These are phyloP conservation scores for Orthosia gracilis DNA, from an alignment of 2,888 invertebrate genomes.

Conservation along the genomic window DNA sequence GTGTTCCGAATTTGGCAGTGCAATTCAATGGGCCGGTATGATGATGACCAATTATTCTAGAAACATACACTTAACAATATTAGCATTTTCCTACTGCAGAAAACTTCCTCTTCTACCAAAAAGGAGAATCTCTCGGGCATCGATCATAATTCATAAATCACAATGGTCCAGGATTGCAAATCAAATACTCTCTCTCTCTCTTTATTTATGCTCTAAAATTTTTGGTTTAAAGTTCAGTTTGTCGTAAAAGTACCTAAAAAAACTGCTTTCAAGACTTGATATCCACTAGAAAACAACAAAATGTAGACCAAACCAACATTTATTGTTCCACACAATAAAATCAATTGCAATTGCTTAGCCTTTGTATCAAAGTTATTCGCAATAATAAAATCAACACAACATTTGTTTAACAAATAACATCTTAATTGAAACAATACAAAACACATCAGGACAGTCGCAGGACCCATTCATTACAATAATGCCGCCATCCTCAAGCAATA, in stretches of 20 bases:
- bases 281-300: too few relatives aligned
- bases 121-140: too few relatives aligned
- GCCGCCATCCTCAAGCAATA: too few relatives aligned
- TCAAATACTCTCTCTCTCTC: too few relatives aligned
- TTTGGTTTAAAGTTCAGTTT: too few relatives aligned
- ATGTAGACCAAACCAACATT: too few relatives aligned
- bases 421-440: conserved; percentile 48
- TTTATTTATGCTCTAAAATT: too few relatives aligned
- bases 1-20: neutral
- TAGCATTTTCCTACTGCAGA: neutral
- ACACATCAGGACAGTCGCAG: conserved; percentile 20
- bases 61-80: neutral
- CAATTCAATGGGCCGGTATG: neutral
- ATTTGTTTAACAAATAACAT: neutral
- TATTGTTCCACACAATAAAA: too few relatives aligned
- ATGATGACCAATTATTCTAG: neutral
- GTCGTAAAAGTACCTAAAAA: too few relatives aligned
- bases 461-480: conserved; percentile 45
- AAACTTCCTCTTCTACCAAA: neutral
- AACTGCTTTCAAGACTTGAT: too few relatives aligned
- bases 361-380: conserved; percentile 1
- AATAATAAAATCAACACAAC: conserved; percentile 23
- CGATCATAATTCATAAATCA: neutral
- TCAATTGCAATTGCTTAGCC: neutral
- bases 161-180: too few relatives aligned